These are phyloP conservation scores for Rhysida immarginata DNA, from an alignment of 1,140 invertebrate species.

Conservation along the genomic window DNA sequence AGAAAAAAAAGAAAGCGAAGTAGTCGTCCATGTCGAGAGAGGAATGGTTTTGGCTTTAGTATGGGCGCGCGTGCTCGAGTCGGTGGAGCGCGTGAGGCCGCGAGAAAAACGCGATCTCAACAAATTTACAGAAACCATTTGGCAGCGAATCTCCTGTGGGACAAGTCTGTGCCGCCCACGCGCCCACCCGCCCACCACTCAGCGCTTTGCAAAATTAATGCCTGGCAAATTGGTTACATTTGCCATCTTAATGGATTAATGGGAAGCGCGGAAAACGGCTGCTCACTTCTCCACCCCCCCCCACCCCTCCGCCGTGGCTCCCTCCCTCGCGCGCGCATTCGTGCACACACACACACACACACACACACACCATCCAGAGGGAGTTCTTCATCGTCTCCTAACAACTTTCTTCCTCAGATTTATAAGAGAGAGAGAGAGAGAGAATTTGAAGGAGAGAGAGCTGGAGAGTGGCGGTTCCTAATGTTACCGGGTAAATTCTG, in stretches of 20 bases:
- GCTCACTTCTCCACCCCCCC: not conserved
- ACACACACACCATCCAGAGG: too few species aligned
- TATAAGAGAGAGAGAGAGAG: too few species aligned
- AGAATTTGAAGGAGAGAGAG: too few species aligned
- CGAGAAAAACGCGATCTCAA: not conserved
- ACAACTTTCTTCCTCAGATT: too few species aligned
- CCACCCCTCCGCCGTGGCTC: not conserved
- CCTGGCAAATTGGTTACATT: slow-evolving; percentile 5
- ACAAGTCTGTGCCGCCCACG: not conserved
- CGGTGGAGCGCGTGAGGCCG: not conserved
- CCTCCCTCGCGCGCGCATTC: too few species aligned
- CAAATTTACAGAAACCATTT: slow-evolving; percentile 5
- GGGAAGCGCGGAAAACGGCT: not conserved
- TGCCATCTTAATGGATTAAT: slow-evolving; percentile 5
- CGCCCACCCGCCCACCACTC: not conserved
- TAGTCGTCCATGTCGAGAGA: not conserved
- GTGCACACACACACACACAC: too few species aligned
- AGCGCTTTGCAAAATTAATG: slow-evolving; percentile 2
- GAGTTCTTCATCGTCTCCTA: too few species aligned
- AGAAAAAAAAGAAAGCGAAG: not conserved
- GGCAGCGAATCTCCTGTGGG: not conserved
- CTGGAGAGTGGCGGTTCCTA: too few species aligned
- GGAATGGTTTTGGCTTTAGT: not conserved
- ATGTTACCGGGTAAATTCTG: too few species aligned
- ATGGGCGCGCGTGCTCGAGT: not conserved